These are phyloP conservation scores for Bombus confusus DNA, from an alignment of 1,140 invertebrate species.

Conservation along the genomic window DNA sequence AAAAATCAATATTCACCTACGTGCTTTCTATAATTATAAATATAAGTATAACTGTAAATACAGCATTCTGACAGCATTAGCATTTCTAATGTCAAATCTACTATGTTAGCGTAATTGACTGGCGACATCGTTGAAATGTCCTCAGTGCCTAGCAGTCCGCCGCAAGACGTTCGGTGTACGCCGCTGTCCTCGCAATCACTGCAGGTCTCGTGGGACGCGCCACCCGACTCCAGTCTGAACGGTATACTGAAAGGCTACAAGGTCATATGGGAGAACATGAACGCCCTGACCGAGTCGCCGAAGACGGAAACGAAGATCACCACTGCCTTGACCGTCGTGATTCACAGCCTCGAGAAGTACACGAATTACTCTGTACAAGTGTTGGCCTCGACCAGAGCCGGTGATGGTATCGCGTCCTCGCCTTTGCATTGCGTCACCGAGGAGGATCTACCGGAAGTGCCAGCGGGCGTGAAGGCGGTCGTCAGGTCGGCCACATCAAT, in stretches of 20 bases:
- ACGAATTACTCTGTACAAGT: slow-evolving; percentile 96
- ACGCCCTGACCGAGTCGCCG: slow-evolving; percentile 73
- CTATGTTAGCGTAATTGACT: slow-evolving; percentile 10
- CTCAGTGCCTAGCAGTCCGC: slow-evolving; percentile 90
- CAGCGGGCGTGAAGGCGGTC: slow-evolving; percentile 93
- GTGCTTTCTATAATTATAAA: too few relatives aligned
- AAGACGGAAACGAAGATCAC: slow-evolving; percentile 86
- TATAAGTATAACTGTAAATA: background rate
- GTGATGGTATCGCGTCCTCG: slow-evolving; percentile 92
- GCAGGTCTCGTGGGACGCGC: slow-evolving; percentile 93
- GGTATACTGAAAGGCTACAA: slow-evolving; percentile 95
- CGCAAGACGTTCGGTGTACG: slow-evolving; percentile 89
- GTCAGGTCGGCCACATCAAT: slow-evolving; percentile 92
- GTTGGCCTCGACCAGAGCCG: slow-evolving; percentile 93
- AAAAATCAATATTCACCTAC: background rate
- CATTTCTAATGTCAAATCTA: background rate
- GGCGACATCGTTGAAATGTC: slow-evolving; percentile 21
- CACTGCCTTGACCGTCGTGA: slow-evolving; percentile 85
- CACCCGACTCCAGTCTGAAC: slow-evolving; percentile 90
- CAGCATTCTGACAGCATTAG: background rate
- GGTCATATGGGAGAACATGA: slow-evolving; percentile 87
- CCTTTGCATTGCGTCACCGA: slow-evolving; percentile 94
- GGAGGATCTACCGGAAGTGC: slow-evolving; percentile 94
- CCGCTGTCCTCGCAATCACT: slow-evolving; percentile 92
- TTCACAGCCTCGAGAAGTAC: slow-evolving; percentile 89